These are phyloP conservation scores for Trichonephila clavata DNA, from an alignment of 1,140 invertebrate species.

Conservation along the genomic window DNA sequence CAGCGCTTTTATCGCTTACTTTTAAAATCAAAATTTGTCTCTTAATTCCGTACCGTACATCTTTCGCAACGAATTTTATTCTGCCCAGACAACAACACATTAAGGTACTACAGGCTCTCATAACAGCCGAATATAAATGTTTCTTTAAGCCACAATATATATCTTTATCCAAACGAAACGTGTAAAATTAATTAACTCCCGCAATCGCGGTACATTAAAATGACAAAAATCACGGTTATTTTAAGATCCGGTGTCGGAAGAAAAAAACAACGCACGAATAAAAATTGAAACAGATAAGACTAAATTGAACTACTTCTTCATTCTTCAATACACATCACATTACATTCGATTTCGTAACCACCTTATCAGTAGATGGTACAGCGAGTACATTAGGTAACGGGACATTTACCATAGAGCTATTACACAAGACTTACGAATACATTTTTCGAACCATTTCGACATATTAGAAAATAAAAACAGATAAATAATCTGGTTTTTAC, in stretches of 20 bases:
- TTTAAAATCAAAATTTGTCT: too few relatives aligned
- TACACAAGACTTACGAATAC: neutral
- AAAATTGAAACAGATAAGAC: neutral
- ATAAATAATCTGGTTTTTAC: conserved; percentile 31
- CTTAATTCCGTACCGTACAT: too few relatives aligned
- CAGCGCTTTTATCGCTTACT: too few relatives aligned
- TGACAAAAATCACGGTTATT: neutral
- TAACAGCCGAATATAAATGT: too few relatives aligned
- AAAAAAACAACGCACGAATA: neutral
- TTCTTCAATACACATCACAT: neutral
- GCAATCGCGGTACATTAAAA: neutral
- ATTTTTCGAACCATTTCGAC: neutral
- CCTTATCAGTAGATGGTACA: neutral
- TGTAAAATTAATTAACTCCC: neutral
- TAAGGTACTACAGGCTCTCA: too few relatives aligned
- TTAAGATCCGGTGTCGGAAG: neutral
- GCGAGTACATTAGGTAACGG: neutral
- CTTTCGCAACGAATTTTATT: too few relatives aligned
- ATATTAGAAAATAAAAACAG: conserved; percentile 29
- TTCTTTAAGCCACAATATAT: too few relatives aligned
- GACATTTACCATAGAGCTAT: neutral
- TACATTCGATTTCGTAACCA: neutral
- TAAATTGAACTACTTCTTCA: neutral
- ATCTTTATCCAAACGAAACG: neutral
- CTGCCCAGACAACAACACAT: too few relatives aligned